phyloP scores from a whole-genome alignment of 2,113 vertebrate species.

The Lagenorhynchus albirostris region DNA sequence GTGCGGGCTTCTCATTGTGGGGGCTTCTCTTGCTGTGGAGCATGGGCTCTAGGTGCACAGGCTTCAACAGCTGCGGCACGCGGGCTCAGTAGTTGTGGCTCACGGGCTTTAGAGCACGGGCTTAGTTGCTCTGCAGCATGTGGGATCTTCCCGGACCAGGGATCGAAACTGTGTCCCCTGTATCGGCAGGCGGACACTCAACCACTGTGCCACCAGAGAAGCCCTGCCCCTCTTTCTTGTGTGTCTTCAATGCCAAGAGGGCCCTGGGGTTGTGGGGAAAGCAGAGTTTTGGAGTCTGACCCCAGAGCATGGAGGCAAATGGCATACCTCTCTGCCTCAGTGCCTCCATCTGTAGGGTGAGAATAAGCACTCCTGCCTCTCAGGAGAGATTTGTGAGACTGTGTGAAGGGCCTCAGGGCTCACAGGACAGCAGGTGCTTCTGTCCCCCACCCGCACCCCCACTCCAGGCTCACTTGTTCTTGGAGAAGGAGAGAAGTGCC shows the following conservation, averaged over 20 bases:
- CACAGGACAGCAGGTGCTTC: neutral
- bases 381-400: neutral
- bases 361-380: neutral
- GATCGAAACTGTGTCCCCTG: too few species aligned
- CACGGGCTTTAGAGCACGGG: too few species aligned
- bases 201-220: too few species aligned
- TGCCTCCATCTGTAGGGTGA: neutral
- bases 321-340: neutral
- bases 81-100: too few species aligned
- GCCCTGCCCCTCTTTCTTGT: neutral
- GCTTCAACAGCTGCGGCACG: too few species aligned
- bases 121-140: too few species aligned
- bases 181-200: too few species aligned
- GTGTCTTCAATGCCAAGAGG: neutral
- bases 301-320: neutral
- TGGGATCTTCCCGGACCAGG: too few species aligned
- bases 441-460: fast-evolving
- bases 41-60: too few species aligned
- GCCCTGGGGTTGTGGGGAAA: neutral
- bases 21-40: too few species aligned
- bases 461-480: neutral
- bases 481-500: neutral
- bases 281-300: neutral
- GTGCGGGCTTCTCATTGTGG: too few species aligned
- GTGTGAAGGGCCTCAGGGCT: neutral